phyloP scores from a whole-genome alignment of 2,888 invertebrate species.

The Xestobium rufovillosum region DNA sequence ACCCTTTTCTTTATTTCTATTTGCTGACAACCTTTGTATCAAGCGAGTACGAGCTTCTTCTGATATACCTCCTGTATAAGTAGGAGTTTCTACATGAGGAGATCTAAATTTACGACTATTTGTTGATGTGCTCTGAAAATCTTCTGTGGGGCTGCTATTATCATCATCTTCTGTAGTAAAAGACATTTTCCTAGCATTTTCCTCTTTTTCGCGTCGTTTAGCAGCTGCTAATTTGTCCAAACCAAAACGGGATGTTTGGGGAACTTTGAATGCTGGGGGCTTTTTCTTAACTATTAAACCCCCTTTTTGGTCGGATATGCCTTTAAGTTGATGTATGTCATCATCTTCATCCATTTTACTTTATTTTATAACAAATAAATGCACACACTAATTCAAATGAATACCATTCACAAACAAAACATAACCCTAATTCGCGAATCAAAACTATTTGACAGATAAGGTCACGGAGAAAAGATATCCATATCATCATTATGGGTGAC shows the following conservation, averaged over 20 bases:
- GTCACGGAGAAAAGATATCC: no score
- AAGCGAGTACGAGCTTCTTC: conserved; percentile 67
- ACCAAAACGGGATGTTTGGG: conserved; percentile 69
- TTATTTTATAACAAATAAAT: no score
- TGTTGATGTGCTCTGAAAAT: conserved; percentile 32
- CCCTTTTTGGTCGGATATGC: conserved; percentile 54
- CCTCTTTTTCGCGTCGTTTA: conserved; percentile 55
- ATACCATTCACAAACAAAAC: no score
- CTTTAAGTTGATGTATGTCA: conserved; percentile 66
- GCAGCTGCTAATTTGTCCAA: conserved; percentile 79
- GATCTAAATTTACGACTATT: conserved; percentile 64
- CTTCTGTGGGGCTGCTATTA: conserved; percentile 32
- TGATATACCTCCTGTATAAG: conserved; percentile 88
- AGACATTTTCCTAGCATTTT: conserved; percentile 57
- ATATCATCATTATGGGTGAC: no score
- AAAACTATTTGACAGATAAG: no score
- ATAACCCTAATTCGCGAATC: no score
- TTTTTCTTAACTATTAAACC: conserved; percentile 69
- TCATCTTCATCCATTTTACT: conserved; percentile 43
- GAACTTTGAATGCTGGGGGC: conserved; percentile 65
- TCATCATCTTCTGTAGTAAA: conserved; percentile 51
- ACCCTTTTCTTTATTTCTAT: conserved; percentile 58
- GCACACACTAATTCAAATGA: no score
- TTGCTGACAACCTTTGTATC: conserved; percentile 51
- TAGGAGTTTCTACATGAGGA: conserved; percentile 82